Percentiles rank a stretch among this genome's conserved stretches.
Conservation (phyloP, 2,797 vertebrate genomes). For the Notoglanidium macrostoma region DNA sequence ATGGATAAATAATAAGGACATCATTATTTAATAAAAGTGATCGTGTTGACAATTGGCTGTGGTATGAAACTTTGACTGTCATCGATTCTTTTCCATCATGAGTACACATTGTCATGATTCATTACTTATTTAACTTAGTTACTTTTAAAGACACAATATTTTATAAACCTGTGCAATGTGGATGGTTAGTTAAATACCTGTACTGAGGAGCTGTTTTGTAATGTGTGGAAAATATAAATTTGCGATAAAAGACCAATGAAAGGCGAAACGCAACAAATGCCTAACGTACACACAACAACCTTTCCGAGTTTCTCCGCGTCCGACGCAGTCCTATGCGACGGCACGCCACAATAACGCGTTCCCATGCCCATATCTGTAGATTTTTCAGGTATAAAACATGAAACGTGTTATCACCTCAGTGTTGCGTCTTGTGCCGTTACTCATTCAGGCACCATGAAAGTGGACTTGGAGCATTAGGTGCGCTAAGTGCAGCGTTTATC, state of each 20-base stretch:
- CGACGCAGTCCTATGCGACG: too few species aligned
- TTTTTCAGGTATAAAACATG: constrained; percentile 12
- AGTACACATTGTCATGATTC: neutral
- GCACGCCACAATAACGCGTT: neutral
- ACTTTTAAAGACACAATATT: neutral
- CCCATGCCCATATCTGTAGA: neutral
- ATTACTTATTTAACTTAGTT: neutral
- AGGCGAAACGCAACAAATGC: neutral
- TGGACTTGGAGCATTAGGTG: constrained; percentile 65
- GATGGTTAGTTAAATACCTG: neutral
- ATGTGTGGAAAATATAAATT: neutral
- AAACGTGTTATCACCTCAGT: constrained; percentile 12
- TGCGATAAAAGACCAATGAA: too few species aligned
- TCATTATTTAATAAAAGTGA: neutral
- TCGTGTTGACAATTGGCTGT: neutral
- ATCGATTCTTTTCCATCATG: neutral
- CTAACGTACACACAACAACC: neutral
- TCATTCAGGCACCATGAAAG: constrained; percentile 36
- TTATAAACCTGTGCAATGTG: neutral
- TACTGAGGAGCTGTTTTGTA: neutral
- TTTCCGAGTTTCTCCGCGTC: neutral
- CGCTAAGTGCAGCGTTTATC: constrained; percentile 71
- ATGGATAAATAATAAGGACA: neutral
- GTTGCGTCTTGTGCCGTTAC: constrained; percentile 17
- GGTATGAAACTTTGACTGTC: neutral